Base-by-base conservation (phyloP, 53 echinoderm and acorn worm species). In the Pentamera pediparva region DNA sequence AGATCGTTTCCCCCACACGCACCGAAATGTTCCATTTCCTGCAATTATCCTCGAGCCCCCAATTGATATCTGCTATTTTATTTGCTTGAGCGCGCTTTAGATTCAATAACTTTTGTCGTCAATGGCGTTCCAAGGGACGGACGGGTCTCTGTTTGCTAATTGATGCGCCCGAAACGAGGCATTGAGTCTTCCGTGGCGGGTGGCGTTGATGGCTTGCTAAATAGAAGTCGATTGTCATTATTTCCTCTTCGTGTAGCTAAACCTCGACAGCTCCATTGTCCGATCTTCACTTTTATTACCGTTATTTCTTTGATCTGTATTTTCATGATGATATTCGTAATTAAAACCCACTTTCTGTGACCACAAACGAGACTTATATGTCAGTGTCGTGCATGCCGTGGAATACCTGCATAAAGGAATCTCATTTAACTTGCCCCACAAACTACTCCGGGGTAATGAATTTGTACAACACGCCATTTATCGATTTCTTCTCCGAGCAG, bases 391-490 rank as follows among this genome's bases (percentile, higher is more conserved):
- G 39, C 40, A 39, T 67, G 41, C 45, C 43, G 67, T 47, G 40
- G 7, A 47, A 24, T 67, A 30, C 29, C 39, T 40, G 40, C 43
- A 26, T 22, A 12, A 15, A 20, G 41, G 45, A 67, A 43, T 67
- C 67, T 67, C 67, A 67, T 67, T 67, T 67, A 67, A 41, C 41
- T 40, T 39, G 22, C 18, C 39, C 65, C n/a, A 40, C 67, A 40
- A 45, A 39, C 45, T 43, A 67, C 67, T 67, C 41, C 67, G 67
- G 47, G 67, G 67, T 67, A 67, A 67, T 67, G 67, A 67, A 67
- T 67, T 67, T 43, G 67, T 67, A 47, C 67, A 67, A 67, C 67
- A 67, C 67, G 67, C 67, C 67, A 67, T 67, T 67, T 67, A 67
- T 67, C 67, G 67, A 67, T 67, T 27, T n/a, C 26, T 17, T 57